Base-by-base conservation (phyloP, 2,888 invertebrate genomes). In the Chymomyza amoena region DNA sequence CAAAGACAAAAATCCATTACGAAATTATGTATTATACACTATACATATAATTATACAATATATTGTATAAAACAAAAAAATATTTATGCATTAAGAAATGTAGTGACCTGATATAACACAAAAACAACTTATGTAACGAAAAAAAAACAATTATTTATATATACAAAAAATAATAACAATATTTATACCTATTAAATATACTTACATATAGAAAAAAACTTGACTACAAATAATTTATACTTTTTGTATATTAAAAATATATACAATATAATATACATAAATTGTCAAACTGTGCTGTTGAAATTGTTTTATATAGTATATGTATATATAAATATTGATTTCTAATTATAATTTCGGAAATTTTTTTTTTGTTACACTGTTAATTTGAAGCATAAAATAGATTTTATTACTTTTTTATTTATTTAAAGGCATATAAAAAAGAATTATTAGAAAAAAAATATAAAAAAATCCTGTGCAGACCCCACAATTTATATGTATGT, bases 31-130 rank as follows among this genome's bases (percentile, higher is more conserved):
- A 54, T 20, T 54, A 54, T 54, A 54, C 20, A n/a, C 7, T 54
- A 54, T 54, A 54, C 54, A 54, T 54, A 54, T 54, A 54, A 54
- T 9, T 54, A 54, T 54, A 54, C 20, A 54, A n/a, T 20, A 18
- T 6, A 18, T 54, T 7, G 13, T 52, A 52, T 4, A 52, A 52
- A 54, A 16, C 9, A 10, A 4, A 51, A 51, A 32, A 51, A 51
- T 15, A 54, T 54, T 54, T n/a, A 54, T 54, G 13, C 73, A 72
- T 74, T 72, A 83, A 66, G 72, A 81, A 83, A 87, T 73, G 87
- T 88, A 84, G 84, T 82, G 83, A 88, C 88, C 89, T 88, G 84
- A 88, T 66, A 25, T 25, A 25, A 25, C 66, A 62, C 32, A 15
- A 64, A 68, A 70, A 54, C 51, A 69, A 45, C 32, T 52, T 54